Evolutionary conservation across 2,113 vertebrate genomes (phyloP).

Genomic region (Hemiprocne comata): DNA sequence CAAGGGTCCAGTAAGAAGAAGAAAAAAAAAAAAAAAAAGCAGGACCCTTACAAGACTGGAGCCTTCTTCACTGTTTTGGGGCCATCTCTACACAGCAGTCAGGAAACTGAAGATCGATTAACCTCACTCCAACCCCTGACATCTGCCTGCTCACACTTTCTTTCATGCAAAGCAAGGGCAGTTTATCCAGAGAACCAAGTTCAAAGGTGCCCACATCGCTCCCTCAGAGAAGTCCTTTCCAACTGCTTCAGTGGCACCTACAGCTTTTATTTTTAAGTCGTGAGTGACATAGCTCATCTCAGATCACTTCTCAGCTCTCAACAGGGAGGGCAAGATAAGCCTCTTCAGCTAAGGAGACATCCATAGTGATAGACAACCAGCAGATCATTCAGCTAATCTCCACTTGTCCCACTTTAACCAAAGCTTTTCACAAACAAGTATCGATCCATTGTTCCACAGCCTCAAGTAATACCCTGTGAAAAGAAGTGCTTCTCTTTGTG

Average conservation of each 20-base stretch:
- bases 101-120: neutral
- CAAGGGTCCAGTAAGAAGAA: neutral
- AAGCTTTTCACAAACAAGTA: constrained; percentile 24
- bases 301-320: neutral
- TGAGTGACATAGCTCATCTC: neutral
- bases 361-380: neutral
- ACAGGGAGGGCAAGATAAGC: constrained; percentile 32
- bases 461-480: neutral
- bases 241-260: neutral
- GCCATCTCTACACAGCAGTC: neutral
- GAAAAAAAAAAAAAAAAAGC: neutral
- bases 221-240: neutral
- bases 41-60: neutral
- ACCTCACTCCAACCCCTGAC: neutral
- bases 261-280: neutral
- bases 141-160: neutral
- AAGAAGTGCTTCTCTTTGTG: neutral
- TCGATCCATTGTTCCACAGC: neutral
- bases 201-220: too few species aligned
- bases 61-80: neutral
- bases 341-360: constrained; percentile 10
- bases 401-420: constrained; percentile 49
- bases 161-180: neutral
- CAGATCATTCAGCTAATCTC: constrained; percentile 56
- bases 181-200: neutral